A percentile compares a stretch with the other conserved stretches of the same genome.
Conservation (phyloP, 2,888 invertebrate genomes). For the Lepetodrilus schrolli region DNA sequence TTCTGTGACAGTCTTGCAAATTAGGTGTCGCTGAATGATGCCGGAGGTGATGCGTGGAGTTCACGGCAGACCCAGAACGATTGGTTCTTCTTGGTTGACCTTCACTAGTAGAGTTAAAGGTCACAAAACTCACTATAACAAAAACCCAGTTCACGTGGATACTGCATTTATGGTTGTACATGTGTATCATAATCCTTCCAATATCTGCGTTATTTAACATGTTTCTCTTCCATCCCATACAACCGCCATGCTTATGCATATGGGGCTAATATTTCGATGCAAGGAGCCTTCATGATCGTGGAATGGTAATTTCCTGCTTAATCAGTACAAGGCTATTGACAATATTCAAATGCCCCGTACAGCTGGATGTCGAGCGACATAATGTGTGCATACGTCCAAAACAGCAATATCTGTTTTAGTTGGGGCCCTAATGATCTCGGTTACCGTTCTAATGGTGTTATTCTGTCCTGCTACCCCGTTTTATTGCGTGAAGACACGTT, state of each 20-base stretch:
- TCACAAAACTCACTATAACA: too few relatives aligned
- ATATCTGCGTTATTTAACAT: too few relatives aligned
- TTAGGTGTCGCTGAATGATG: conserved; percentile 5
- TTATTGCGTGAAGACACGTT: neutral
- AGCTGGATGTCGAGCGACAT: neutral
- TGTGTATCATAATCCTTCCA: neutral
- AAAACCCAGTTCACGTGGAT: neutral
- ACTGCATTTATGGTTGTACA: neutral
- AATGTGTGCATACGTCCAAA: neutral
- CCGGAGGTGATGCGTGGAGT: neutral
- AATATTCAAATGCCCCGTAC: conserved; percentile 5
- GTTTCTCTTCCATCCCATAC: neutral
- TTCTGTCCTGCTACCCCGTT: neutral
- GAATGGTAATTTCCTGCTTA: conserved; percentile 12
- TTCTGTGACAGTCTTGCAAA: neutral
- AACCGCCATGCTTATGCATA: neutral
- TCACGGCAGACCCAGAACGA: neutral
- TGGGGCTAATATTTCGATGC: neutral
- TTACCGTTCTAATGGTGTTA: neutral
- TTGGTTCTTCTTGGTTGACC: conserved; percentile 9
- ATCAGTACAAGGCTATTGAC: conserved; percentile 4
- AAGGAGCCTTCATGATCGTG: neutral
- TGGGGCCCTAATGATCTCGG: neutral
- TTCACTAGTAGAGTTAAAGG: conserved; percentile 4
- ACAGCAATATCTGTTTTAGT: neutral